phyloP scores from a whole-genome alignment of 2,888 invertebrate species.

The Leucania comma region DNA sequence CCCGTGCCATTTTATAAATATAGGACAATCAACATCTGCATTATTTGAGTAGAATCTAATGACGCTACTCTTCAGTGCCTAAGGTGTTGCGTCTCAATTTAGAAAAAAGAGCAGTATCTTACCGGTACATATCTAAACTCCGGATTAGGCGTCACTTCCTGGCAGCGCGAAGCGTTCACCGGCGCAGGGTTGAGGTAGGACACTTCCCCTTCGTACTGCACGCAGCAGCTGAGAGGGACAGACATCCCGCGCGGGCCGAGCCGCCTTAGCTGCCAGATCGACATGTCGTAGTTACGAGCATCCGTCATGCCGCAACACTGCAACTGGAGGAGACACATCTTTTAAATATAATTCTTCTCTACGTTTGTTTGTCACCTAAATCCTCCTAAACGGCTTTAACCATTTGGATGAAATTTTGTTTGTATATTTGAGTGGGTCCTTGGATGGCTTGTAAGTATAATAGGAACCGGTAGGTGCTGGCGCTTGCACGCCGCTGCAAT shows the following conservation, averaged over 20 bases:
- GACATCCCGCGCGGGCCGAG: slow-evolving; percentile 93
- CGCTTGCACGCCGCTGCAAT: too few relatives aligned
- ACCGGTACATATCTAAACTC: slow-evolving; percentile 91
- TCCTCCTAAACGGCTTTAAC: too few relatives aligned
- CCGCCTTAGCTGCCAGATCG: slow-evolving; percentile 94
- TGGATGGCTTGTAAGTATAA: too few relatives aligned
- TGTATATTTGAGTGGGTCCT: too few relatives aligned
- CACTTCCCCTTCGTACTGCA: slow-evolving; percentile 90
- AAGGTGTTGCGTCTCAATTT: not conserved
- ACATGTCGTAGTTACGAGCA: slow-evolving; percentile 95
- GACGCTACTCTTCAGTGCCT: too few relatives aligned
- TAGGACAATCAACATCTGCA: not conserved
- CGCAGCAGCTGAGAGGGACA: slow-evolving; percentile 94
- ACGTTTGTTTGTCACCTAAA: too few relatives aligned
- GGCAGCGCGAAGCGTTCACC: slow-evolving; percentile 93
- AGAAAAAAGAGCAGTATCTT: slow-evolving; percentile 43
- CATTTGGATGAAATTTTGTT: too few relatives aligned
- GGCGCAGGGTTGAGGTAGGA: slow-evolving; percentile 95
- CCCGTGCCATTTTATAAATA: not conserved
- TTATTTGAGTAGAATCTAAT: not conserved
- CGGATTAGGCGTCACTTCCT: slow-evolving; percentile 91
- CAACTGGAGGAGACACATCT: slow-evolving; percentile 87
- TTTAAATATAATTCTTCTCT: not conserved
- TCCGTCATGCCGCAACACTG: slow-evolving; percentile 95
- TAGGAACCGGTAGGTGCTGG: too few relatives aligned